These are phyloP conservation scores for Neuroterus valhalla DNA, from an alignment of 1,140 invertebrate species.

Conservation along the genomic window DNA sequence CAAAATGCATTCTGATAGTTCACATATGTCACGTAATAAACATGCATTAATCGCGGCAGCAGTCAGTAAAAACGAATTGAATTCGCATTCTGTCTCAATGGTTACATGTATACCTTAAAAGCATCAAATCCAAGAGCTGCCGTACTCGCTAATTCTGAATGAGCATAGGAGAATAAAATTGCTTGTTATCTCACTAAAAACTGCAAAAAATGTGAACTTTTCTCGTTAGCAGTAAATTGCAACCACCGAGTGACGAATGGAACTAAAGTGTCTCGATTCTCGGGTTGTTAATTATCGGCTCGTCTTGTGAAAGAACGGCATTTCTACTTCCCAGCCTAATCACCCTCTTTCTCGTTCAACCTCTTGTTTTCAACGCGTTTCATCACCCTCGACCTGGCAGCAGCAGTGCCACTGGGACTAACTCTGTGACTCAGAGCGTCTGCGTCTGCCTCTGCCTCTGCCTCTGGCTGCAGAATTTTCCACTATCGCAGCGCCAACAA, in stretches of 20 bases:
- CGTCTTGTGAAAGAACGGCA: constrained; percentile 54
- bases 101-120: background rate
- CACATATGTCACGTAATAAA: constrained; percentile 14
- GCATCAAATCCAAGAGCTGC: background rate
- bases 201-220: constrained; percentile 48
- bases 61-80: background rate
- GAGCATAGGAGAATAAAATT: background rate
- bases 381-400: constrained; percentile 51
- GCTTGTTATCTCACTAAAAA: background rate
- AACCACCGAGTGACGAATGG: constrained; percentile 44
- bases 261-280: constrained; percentile 54
- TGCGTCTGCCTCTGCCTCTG: background rate
- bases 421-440: background rate
- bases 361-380: constrained; percentile 68
- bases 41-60: constrained; percentile 1
- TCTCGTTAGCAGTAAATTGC: constrained; percentile 52
- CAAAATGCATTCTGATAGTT: constrained; percentile 9
- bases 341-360: constrained; percentile 61
- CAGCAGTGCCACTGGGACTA: constrained; percentile 30
- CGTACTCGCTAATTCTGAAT: background rate
- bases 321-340: constrained; percentile 64
- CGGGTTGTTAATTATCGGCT: constrained; percentile 73
- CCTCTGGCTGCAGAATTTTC: constrained; percentile 7
- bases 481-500: background rate
- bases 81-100: background rate